Base-by-base conservation (phyloP, 2,888 invertebrate genomes). In the Morpho helenor region DNA sequence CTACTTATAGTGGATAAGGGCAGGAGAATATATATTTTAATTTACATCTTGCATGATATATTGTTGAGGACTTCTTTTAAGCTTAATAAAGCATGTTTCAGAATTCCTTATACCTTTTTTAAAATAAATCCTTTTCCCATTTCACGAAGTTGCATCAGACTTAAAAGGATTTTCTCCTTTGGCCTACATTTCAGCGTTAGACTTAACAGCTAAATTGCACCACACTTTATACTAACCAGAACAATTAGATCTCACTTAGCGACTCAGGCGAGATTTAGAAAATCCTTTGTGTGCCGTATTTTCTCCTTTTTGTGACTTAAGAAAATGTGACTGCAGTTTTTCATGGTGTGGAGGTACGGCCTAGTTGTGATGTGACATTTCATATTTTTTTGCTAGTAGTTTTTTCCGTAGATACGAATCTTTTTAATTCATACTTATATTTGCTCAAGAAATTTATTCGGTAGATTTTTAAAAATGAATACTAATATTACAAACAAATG, bases 231-330 rank as follows among this genome's bases (percentile, higher is more conserved):
- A 53, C 53, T 52, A 55, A 59, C 59, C 59, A 57, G 62, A 49
- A 59, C 59, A 62, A 59, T 62, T 59, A 62, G 48, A 59, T 59
- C 62, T 59, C 56, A 59, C 60, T 62, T 60, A 59, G 53, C 57
- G 54, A 53, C 56, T 57, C 40, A 60, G 57, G 56, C 56, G 59
- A 52, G 52, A 44, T 49, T 59, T 59, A 59, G 56, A 61, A 31
- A 62, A 60, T 60, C 62, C 60, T 62, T 60, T 60, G 62, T 57
- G 44, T 45, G 22, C 31, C 48, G 42, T 50, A 52, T 39, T 52
- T 16, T 58, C 43, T 47, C 16, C 7, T 48, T 52, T 46, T 52
- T 40, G 22, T 41, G 9, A 7, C 39, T 43, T 46, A 40, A 10
- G 16, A 22, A 53, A 53, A 41, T 46, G 40, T 41, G 46, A 53